Evolutionary conservation across 2,113 vertebrate genomes (phyloP), one percentile per base, ranked within the genome.

Genomic region (Cottus gobio): DNA sequence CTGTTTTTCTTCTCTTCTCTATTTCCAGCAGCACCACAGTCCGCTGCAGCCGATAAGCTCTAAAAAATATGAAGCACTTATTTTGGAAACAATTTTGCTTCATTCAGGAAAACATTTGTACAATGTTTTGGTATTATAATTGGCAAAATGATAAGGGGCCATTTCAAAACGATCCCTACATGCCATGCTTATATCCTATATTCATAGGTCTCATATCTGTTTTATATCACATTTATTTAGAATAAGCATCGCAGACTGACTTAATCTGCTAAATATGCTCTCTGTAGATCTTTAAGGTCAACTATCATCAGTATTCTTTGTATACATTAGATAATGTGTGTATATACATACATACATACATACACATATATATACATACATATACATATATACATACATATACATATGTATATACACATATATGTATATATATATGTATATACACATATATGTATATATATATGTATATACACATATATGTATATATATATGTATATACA

Each of bases 1-100:
- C 52, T 46, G 26, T 34, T 37, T 52, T 62, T n/a, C 18, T 60
- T 64, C 5, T n/a, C n/a, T n/a, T n/a, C 3, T 50, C 37, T 34
- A 26, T 65, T 26, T 42, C 65, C 71, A 64, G 70, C 50, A 76
- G 67, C 44, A 56, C 13, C 30, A 8, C 34, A 62, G 54, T 57
- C 61, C 31, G 48, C 58, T 56, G 62, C 56, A 64, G 34, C 34
- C 46, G 52, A 56, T 56, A 12, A n/a, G 50, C 50, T 56, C 52
- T 26, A 12, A 26, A 26, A 13, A 26, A 18, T 15, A 57, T 22
- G 63, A 62, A 11, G 11, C 31, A 34, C n/a, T 24, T 1, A 28
- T 52, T 52, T 39, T 7, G 15, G 1, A 57, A 71, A 15, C 36
- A 10, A n/a, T 31, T 28, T 31, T 71, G 20, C 52, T 54, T 58